A percentile compares a stretch with the other conserved stretches of the same genome.
phyloP scores from a whole-genome alignment of 2,113 vertebrate species.

The Callithrix jacchus region DNA sequence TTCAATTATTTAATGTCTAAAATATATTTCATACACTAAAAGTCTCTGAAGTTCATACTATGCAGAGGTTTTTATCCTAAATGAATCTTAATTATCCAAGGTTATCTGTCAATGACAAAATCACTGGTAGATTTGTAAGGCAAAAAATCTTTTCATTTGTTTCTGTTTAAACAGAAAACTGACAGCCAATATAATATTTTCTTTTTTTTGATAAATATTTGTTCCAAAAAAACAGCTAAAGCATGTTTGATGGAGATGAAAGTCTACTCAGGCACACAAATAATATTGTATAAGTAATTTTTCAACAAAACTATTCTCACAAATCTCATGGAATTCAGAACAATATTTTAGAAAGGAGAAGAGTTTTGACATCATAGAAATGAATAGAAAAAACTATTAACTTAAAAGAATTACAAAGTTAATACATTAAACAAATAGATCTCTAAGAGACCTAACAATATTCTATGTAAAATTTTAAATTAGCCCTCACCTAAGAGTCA shows the following conservation, averaged over 20 bases:
- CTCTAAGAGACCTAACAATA: background rate
- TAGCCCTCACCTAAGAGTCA: background rate
- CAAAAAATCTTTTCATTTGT: background rate
- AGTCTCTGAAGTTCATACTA: background rate
- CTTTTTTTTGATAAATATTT: background rate
- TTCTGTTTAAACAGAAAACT: background rate
- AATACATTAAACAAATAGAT: background rate
- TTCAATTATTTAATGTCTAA: background rate
- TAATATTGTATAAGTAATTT: background rate
- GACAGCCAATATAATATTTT: background rate
- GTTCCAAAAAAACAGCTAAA: background rate
- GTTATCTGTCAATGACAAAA: background rate
- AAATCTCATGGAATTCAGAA: background rate
- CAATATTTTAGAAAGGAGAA: background rate
- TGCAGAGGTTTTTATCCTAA: background rate
- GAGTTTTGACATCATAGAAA: background rate
- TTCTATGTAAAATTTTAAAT: background rate
- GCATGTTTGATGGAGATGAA: background rate
- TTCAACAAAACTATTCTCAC: background rate
- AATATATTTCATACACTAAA: background rate
- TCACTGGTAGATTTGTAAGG: background rate
- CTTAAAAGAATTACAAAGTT: background rate
- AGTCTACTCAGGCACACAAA: background rate
- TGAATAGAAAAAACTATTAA: background rate
- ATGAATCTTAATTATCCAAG: background rate